These are phyloP conservation scores for Lamprotornis superbus DNA, from an alignment of 2,113 vertebrate species.

Conservation along the genomic window DNA sequence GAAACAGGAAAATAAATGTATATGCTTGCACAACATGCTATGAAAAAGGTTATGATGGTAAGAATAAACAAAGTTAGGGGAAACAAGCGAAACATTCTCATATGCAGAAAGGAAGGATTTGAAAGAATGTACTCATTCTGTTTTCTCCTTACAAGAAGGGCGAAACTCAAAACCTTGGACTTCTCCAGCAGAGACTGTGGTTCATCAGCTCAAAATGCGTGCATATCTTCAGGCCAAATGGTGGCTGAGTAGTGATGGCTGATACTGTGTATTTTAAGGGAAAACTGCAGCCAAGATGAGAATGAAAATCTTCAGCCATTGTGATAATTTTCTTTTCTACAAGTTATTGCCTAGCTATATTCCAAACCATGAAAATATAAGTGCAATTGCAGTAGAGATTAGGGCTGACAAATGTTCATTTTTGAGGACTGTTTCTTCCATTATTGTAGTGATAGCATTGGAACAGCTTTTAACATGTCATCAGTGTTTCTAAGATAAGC, in stretches of 20 bases:
- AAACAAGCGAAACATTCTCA: not conserved
- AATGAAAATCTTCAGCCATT: not conserved
- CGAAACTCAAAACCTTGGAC: not conserved
- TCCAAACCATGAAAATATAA: not conserved
- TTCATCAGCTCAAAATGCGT: accelerated
- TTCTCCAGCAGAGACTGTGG: not conserved
- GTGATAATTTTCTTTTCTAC: not conserved
- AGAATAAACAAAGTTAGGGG: not conserved
- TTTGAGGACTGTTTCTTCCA: not conserved
- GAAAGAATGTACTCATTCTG: not conserved
- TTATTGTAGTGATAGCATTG: not conserved
- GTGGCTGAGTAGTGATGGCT: not conserved
- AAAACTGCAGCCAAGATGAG: not conserved
- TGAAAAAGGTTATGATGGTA: not conserved
- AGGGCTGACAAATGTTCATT: not conserved
- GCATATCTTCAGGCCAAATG: not conserved
- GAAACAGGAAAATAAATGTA: not conserved
- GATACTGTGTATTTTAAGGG: not conserved
- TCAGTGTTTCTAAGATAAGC: conserved; percentile 37
- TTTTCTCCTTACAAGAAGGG: not conserved
- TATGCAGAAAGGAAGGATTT: not conserved
- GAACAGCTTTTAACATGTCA: conserved; percentile 4
- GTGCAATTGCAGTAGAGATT: not conserved
- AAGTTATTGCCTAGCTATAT: not conserved
- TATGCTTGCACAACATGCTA: accelerated